Evolutionary conservation across 2,113 vertebrate genomes (phyloP), one percentile per base, ranked within the genome.

Genomic region (Orientallactaga bullata): DNA sequence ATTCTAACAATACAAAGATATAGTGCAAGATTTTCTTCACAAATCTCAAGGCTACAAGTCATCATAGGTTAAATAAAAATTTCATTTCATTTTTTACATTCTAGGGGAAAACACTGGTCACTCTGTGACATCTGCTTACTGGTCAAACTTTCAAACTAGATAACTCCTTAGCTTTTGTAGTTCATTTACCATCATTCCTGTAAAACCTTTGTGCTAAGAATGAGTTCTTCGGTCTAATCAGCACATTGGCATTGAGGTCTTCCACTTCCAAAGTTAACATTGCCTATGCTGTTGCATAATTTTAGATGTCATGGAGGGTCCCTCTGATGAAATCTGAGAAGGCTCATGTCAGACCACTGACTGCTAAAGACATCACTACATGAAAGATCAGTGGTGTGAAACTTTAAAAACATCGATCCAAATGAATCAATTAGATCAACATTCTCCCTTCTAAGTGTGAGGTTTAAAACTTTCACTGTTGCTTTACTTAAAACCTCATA

Each of bases 371-470:
- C 88, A 72, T 88, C 91, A 94, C 81, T 85, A 83, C 63, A 42
- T 72, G 89, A 97, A 74, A 86, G 73, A 86, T 87, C 93, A 90
- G 91, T n/a, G 77, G 65, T 58, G 92, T 63, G 89, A 95, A 92
- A 93, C 95, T 93, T 96, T 60, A 93, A 94, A 95, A 95, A 92
- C 83, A 97, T n/a, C 7, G 58, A 94, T 90, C 94, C 78, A 79
- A 96, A 96, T 76, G 91, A 94, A 96, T 73, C 93, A 71, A 81
- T 95, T 94, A 96, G 95, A 97, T 84, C 90, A 97, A 94, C 96
- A 93, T 84, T 89, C 93, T 20, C 47, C 76, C 23, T 90, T 39
- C 90, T 42, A 63, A 94, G 78, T 32, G 47, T 68, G 87, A 65
- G 93, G n/a, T 90, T 80, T 83, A 86, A 90, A 87, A 90, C 66